Conservation (phyloP, 2,113 vertebrate species). For the Melanerpes formicivorus region DNA sequence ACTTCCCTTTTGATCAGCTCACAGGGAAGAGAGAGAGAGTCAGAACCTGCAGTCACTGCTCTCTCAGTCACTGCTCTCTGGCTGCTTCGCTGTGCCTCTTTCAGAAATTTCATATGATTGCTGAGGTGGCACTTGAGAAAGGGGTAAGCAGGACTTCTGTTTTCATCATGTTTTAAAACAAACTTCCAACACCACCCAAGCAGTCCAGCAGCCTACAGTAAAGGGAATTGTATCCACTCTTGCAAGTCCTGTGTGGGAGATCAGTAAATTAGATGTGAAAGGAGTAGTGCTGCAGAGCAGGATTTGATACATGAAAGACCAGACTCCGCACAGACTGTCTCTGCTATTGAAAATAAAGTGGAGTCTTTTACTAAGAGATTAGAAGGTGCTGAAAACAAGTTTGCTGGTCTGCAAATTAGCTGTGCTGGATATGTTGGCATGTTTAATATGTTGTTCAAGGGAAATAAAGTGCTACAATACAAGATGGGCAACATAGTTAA, state of each 20-base stretch:
- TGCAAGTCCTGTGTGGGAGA: neutral
- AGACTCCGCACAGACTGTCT: constrained; percentile 19
- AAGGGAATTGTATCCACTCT: neutral
- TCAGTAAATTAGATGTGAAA: neutral
- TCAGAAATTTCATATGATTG: neutral
- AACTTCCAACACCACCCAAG: constrained; percentile 4
- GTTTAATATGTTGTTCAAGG: constrained; percentile 51
- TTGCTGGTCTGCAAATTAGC: constrained; percentile 58
- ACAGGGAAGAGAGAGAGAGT: neutral
- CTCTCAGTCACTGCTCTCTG: neutral
- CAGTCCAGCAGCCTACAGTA: neutral
- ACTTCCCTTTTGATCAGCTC: neutral
- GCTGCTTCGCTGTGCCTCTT: neutral
- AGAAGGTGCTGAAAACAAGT: constrained; percentile 65
- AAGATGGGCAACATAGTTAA: constrained; percentile 56
- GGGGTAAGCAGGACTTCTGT: neutral
- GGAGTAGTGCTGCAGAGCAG: neutral
- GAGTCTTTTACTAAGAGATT: constrained; percentile 54
- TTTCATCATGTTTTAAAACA: constrained; percentile 8
- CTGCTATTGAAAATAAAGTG: constrained; percentile 11
- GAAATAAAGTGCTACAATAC: constrained; percentile 66
- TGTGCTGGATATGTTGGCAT: constrained; percentile 56
- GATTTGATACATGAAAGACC: neutral
- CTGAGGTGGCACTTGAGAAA: neutral
- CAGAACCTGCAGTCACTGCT: neutral